Evolutionary conservation across 92 coral and sea anemone species (phyloP).

Genomic region (Parazoanthus darwini): DNA sequence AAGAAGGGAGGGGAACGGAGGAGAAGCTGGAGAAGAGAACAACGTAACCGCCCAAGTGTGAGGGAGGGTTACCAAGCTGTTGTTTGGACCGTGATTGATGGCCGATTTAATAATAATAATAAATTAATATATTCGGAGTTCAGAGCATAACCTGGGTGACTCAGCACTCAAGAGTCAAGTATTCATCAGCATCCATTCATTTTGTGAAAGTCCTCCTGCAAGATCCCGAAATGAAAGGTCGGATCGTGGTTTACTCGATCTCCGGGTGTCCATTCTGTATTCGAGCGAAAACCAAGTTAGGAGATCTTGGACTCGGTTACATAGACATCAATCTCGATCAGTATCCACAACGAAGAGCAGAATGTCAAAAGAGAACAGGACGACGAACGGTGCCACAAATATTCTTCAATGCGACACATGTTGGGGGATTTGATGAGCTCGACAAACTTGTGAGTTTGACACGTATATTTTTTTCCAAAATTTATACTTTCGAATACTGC

Average conservation of each 20-base stretch:
- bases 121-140: too few relatives aligned
- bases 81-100: too few relatives aligned
- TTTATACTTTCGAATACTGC: too few relatives aligned
- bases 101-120: too few relatives aligned
- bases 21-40: too few relatives aligned
- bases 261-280: conserved; percentile 96
- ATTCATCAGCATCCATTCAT: background rate
- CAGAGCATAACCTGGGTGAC: background rate
- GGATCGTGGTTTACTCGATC: conserved; percentile 79
- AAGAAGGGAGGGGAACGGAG: too few relatives aligned
- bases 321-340: conserved; percentile 87
- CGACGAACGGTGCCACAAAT: conserved; percentile 94
- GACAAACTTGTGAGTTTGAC: conserved; percentile 79
- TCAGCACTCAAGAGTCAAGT: conserved; percentile 15
- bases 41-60: too few relatives aligned
- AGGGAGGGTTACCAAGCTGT: too few relatives aligned
- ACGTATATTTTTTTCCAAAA: too few relatives aligned
- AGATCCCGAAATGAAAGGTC: conserved; percentile 73
- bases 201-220: background rate
- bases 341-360: conserved; percentile 73
- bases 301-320: conserved; percentile 68
- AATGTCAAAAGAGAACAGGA: conserved; percentile 80
- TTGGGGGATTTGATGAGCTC: conserved; percentile 91
- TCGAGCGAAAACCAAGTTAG: conserved; percentile 83
- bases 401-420: conserved; percentile 85